These are phyloP conservation scores for Trichopoda pennipes DNA, from an alignment of 2,888 invertebrate species.

Conservation along the genomic window DNA sequence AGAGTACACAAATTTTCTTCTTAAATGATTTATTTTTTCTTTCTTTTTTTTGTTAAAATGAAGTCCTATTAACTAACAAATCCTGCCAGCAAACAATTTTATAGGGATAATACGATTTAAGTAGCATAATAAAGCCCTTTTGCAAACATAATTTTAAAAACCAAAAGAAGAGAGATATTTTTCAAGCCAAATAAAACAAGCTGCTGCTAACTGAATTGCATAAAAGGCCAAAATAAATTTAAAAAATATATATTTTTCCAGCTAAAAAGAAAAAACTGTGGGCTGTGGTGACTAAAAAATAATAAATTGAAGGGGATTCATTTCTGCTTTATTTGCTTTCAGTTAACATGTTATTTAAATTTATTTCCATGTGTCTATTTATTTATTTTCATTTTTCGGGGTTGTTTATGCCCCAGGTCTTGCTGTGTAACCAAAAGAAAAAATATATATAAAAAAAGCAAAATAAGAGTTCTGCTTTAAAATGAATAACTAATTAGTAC, in stretches of 20 bases:
- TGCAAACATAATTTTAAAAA: neutral
- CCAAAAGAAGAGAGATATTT: neutral
- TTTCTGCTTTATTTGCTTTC: too few relatives aligned
- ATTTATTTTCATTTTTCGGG: neutral
- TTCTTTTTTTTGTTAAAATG: too few relatives aligned
- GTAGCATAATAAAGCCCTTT: constrained; percentile 11
- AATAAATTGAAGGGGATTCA: too few relatives aligned
- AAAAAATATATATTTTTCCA: too few relatives aligned
- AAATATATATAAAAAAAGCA: neutral
- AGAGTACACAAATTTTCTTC: too few relatives aligned
- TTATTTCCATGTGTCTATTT: neutral
- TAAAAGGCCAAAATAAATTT: too few relatives aligned
- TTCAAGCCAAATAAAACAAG: neutral
- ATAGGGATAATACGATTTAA: neutral
- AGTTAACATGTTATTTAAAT: too few relatives aligned
- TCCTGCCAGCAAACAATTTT: too few relatives aligned
- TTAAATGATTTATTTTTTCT: too few relatives aligned
- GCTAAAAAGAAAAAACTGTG: too few relatives aligned
- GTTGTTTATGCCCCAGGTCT: neutral
- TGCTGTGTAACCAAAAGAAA: neutral
- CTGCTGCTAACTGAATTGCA: neutral
- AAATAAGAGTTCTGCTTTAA: neutral
- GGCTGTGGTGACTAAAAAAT: too few relatives aligned
- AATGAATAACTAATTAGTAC: constrained; percentile 14
- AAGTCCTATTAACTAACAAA: constrained; percentile 10